phyloP scores from a whole-genome alignment of 2,797 vertebrate genomes.

The Periparus ater region DNA sequence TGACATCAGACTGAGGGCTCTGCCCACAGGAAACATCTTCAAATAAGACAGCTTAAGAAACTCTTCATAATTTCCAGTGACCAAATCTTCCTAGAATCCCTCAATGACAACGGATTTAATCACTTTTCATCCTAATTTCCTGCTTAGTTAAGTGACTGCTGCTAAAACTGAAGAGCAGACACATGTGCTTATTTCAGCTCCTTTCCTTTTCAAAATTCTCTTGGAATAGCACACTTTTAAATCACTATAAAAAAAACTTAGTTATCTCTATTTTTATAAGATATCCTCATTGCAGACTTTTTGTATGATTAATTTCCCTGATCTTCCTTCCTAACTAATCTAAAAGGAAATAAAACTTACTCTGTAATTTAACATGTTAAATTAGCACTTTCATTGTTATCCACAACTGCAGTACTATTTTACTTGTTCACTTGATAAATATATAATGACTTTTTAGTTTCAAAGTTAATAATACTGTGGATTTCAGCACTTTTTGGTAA shows the following conservation, averaged over 20 bases:
- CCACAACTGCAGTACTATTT: not conserved
- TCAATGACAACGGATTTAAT: not conserved
- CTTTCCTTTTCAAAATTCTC: not conserved
- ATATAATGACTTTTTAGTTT: not conserved
- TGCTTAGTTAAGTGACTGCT: not conserved
- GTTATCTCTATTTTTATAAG: not conserved
- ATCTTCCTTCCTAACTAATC: not conserved
- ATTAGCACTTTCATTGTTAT: not conserved
- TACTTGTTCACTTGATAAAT: not conserved
- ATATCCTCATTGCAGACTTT: not conserved
- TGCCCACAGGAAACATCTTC: not conserved
- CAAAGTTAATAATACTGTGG: not conserved
- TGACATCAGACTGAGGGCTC: not conserved
- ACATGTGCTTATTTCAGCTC: fast-evolving
- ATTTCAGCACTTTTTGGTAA: not conserved
- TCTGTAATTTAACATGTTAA: not conserved
- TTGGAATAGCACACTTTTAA: not conserved
- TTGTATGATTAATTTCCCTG: not conserved
- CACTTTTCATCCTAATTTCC: not conserved
- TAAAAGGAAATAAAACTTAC: not conserved
- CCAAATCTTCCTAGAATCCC: not conserved
- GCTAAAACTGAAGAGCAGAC: not conserved
- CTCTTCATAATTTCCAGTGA: not conserved
- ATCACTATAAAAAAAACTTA: not conserved
- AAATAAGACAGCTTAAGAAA: not conserved